These are phyloP conservation scores for Pangasianodon hypophthalmus DNA, from an alignment of 2,113 vertebrate species.

Conservation along the genomic window DNA sequence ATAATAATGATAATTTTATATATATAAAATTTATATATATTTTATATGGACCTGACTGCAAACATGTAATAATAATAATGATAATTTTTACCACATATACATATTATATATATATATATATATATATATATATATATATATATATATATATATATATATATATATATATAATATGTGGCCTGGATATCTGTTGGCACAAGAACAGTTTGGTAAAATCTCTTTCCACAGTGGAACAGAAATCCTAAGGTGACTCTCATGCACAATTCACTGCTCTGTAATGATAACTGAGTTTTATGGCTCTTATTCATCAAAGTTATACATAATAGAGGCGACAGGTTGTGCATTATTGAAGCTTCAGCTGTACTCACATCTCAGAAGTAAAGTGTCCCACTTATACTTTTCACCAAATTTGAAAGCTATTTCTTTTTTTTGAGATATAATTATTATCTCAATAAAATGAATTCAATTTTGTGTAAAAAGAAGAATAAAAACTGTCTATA, in stretches of 20 bases:
- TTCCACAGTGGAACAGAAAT: background rate
- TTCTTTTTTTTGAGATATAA: background rate
- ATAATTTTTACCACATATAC: no score
- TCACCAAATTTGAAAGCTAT: background rate
- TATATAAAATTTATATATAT: background rate
- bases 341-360: conserved; percentile 9
- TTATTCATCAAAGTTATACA: background rate
- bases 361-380: background rate
- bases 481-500: background rate
- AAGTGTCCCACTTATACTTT: background rate
- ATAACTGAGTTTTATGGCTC: background rate
- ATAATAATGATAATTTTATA: no score
- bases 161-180: background rate
- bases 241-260: background rate
- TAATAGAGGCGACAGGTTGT: background rate
- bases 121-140: background rate
- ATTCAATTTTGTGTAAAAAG: background rate
- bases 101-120: no score
- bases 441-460: background rate
- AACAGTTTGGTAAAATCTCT: background rate
- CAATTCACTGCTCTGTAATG: background rate
- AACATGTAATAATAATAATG: background rate
- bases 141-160: no score
- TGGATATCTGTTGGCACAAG: background rate
- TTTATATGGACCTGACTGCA: background rate